phyloP scores from a whole-genome alignment of 2,113 vertebrate species.

The Mesoclemmys tuberculata region DNA sequence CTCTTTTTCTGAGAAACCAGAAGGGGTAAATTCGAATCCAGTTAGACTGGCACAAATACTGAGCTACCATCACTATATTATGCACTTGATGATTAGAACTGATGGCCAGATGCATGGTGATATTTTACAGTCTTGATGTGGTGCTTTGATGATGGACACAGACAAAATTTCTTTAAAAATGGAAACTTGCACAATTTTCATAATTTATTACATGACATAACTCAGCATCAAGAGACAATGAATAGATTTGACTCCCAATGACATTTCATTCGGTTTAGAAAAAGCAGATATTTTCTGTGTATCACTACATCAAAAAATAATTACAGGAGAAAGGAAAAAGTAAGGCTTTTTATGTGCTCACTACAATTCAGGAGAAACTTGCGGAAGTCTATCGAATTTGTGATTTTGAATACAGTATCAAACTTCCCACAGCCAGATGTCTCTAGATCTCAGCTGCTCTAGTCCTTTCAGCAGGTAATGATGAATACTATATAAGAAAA shows the following conservation, averaged over 20 bases:
- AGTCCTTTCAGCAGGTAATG: background rate
- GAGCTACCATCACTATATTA: background rate
- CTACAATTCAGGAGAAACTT: background rate
- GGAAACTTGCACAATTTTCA: background rate
- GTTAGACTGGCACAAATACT: background rate
- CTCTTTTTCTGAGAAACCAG: background rate
- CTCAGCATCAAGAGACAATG: background rate
- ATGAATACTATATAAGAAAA: conserved; percentile 41
- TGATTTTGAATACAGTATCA: background rate
- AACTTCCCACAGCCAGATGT: background rate
- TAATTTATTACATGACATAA: background rate
- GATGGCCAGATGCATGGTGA: background rate
- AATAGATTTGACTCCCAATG: background rate
- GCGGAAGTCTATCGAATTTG: background rate
- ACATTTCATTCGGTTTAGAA: background rate
- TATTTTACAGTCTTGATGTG: background rate
- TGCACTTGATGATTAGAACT: background rate
- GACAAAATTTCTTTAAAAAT: background rate
- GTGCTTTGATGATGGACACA: background rate
- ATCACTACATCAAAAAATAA: background rate
- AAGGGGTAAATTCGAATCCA: background rate
- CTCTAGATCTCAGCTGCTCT: background rate
- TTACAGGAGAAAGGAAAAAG: background rate
- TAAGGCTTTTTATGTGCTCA: background rate
- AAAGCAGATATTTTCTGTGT: background rate